Evolutionary conservation across 2,888 invertebrate species (phyloP).

Genomic region (Sinelater perroti): DNA sequence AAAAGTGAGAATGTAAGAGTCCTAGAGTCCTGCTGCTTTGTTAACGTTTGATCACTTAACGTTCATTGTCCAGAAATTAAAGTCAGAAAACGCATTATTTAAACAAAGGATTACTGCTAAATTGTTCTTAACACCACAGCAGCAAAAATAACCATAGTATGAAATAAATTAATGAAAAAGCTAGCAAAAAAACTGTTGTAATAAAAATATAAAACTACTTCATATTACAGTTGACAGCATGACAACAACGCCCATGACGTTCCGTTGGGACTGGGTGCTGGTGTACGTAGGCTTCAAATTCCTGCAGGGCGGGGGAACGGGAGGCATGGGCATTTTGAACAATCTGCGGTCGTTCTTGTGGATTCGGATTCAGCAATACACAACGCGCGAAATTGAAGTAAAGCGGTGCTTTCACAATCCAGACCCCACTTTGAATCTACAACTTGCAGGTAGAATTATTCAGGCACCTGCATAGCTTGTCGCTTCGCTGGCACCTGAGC

Average conservation of each 20-base stretch:
- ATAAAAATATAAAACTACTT: too few relatives aligned
- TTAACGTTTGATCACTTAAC: too few relatives aligned
- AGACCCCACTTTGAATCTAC: conserved; percentile 10
- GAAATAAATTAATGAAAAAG: too few relatives aligned
- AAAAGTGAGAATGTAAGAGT: too few relatives aligned
- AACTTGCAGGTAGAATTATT: conserved; percentile 78
- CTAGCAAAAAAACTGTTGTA: too few relatives aligned
- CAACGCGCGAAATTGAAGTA: conserved; percentile 88
- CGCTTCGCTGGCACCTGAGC: conserved; percentile 92
- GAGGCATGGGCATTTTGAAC: conserved; percentile 91
- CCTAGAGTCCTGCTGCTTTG: too few relatives aligned
- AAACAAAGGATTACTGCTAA: too few relatives aligned
- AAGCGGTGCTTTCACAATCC: not conserved
- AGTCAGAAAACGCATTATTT: too few relatives aligned
- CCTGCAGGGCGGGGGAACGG: conserved; percentile 94
- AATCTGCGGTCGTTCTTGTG: conserved; percentile 91
- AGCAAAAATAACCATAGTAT: too few relatives aligned
- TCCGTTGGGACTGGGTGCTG: conserved; percentile 90
- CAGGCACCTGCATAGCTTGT: conserved; percentile 87
- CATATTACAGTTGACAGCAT: conserved; percentile 79
- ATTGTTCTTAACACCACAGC: too few relatives aligned
- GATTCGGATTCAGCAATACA: conserved; percentile 96
- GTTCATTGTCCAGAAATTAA: too few relatives aligned
- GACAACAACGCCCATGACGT: conserved; percentile 64
- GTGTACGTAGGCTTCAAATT: conserved; percentile 90